phyloP scores from a whole-genome alignment of 2,113 vertebrate species.

The Callopanchax toddi region DNA sequence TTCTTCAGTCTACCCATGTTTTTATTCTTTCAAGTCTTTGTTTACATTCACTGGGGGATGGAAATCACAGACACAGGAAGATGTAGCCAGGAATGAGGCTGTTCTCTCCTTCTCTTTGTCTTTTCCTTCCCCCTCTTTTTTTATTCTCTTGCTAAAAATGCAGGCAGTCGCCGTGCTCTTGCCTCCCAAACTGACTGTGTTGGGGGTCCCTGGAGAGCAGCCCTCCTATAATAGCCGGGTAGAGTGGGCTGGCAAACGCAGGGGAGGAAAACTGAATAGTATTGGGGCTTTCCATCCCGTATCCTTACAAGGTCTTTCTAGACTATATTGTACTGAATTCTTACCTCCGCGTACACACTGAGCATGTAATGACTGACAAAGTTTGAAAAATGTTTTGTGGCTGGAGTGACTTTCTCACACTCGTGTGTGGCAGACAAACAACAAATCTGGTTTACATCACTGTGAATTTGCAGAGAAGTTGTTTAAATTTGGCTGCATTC shows the following conservation, averaged over 20 bases:
- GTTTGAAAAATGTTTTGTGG: conserved; percentile 46
- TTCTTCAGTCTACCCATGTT: conserved; percentile 19
- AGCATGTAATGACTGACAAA: conserved; percentile 38
- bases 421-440: conserved; percentile 2
- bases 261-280: conserved; percentile 58
- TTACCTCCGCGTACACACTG: conserved; percentile 43
- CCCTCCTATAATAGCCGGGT: conserved; percentile 71
- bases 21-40: conserved; percentile 63
- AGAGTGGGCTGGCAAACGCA: conserved; percentile 61
- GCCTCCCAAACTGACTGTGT: conserved; percentile 70
- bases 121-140: conserved; percentile 36
- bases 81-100: conserved; percentile 48
- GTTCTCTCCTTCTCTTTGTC: conserved; percentile 55
- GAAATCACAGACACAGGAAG: conserved; percentile 64
- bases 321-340: conserved; percentile 44
- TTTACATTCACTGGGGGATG: conserved; percentile 64
- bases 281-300: conserved; percentile 71
- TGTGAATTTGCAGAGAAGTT: conserved; percentile 31
- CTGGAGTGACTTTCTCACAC: conserved; percentile 33
- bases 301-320: conserved; percentile 58
- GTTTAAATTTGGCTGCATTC: conserved; percentile 17
- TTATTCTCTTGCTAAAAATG: conserved; percentile 32
- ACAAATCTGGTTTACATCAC: conserved; percentile 8
- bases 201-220: conserved; percentile 71
- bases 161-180: conserved; percentile 49